phyloP scores from a whole-genome alignment of 2,888 invertebrate species.

The Arge pagana region DNA sequence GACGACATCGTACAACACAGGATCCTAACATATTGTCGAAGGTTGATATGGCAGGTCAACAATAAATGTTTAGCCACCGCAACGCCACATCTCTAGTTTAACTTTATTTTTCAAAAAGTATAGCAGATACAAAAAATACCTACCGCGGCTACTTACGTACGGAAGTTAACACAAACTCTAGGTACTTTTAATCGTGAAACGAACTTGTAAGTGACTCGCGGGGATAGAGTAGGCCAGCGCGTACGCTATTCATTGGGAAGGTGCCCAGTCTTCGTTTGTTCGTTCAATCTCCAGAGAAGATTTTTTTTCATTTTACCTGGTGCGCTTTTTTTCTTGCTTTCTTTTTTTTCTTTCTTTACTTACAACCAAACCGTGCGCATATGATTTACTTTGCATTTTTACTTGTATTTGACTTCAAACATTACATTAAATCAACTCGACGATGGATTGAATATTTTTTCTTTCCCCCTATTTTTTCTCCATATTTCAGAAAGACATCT shows the following conservation, averaged over 20 bases:
- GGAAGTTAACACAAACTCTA: conserved; percentile 59
- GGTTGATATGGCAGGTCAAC: conserved; percentile 9
- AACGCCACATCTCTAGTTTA: conserved; percentile 47
- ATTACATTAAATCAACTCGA: conserved; percentile 23
- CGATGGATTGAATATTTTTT: conserved; percentile 1
- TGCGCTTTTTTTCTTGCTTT: conserved; percentile 51
- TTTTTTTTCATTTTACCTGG: conserved; percentile 55
- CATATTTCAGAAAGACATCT: conserved; percentile 27
- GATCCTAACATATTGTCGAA: background rate
- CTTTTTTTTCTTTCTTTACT: conserved; percentile 41
- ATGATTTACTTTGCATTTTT: conserved; percentile 24
- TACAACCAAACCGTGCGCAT: conserved; percentile 54
- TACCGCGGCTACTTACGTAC: conserved; percentile 67
- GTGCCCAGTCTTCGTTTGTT: conserved; percentile 55
- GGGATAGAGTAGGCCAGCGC: conserved; percentile 54
- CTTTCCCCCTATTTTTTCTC: background rate
- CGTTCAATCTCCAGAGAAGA: conserved; percentile 55
- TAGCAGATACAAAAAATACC: conserved; percentile 62
- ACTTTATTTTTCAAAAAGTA: conserved; percentile 49
- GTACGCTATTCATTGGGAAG: conserved; percentile 55
- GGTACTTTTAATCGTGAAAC: conserved; percentile 54
- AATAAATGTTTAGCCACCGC: conserved; percentile 14
- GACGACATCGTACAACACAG: background rate
- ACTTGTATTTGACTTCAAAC: conserved; percentile 17
- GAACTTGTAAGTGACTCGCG: conserved; percentile 57